A percentile compares a stretch with the other conserved stretches of the same genome.
Evolutionary conservation across 2,888 invertebrate species (phyloP).

Genomic region (Halictus ligatus): DNA sequence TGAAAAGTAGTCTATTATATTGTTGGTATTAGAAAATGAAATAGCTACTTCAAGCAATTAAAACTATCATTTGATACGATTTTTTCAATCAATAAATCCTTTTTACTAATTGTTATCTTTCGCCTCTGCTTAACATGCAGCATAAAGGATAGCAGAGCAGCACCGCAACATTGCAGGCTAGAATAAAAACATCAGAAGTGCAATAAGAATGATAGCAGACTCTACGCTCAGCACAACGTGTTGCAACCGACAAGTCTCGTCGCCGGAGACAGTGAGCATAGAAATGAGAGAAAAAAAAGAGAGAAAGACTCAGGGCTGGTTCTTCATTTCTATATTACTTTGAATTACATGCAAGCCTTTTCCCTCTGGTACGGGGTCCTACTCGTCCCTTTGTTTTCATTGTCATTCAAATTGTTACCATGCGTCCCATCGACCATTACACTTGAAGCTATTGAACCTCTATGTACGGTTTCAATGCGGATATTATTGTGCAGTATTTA

Average conservation of each 20-base stretch:
- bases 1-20: neutral
- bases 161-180: conserved; percentile 76
- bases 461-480: conserved; percentile 49
- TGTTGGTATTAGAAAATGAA: conserved; percentile 34
- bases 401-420: conserved; percentile 59
- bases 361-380: conserved; percentile 59
- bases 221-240: conserved; percentile 61
- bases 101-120: conserved; percentile 82
- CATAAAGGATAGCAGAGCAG: conserved; percentile 82
- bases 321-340: conserved; percentile 62
- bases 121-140: conserved; percentile 84
- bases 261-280: conserved; percentile 67
- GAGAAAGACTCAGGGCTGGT: conserved; percentile 65
- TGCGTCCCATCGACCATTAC: conserved; percentile 48
- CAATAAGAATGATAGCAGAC: conserved; percentile 73
- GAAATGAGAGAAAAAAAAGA: conserved; percentile 53
- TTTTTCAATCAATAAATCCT: conserved; percentile 58
- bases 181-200: conserved; percentile 72
- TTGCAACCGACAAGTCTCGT: conserved; percentile 67
- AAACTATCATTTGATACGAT: conserved; percentile 48
- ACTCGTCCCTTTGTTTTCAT: conserved; percentile 60
- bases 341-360: conserved; percentile 62
- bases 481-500: conserved; percentile 52
- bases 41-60: conserved; percentile 58
- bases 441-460: conserved; percentile 44